Evolutionary conservation across 92 coral and sea anemone species (phyloP), one percentile per base, ranked within the genome.

Genomic region (Bergia sp.): DNA sequence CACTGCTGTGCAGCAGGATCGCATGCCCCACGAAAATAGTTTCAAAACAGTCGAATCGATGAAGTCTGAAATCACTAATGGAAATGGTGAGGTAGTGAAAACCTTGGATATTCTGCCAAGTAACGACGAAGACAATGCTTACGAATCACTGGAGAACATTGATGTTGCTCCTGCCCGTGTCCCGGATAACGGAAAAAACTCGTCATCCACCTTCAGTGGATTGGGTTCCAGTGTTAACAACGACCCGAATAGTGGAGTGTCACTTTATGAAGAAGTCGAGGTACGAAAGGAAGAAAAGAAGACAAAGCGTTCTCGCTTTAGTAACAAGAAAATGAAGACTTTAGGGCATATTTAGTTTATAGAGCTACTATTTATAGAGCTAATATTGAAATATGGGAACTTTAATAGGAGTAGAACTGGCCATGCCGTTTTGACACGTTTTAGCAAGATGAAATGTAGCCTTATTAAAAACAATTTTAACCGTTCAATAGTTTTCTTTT

Each of bases 261-360:
- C 86, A 42, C 86, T 82, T 66, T 82, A 82, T 66, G 86, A 82
- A 47, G 86, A 82, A 44, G 86, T 82, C 16, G 77, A 58, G 5
- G 86, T 82, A 5, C 76, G 86, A 82, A 82, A 82, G 61, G 86
- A 81, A 6, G 86, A 66, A 10, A 82, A 43, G 41, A 82, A 66
- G 58, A 82, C 39, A 45, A 82, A 66, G 41, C 73, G 36, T 21
- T 81, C 85, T 40, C 73, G 85, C 39, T 16, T 39, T 18, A 57
- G 73, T 57, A 36, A 37, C 12, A 39, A 10, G 15, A 82, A 82
- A 82, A 15, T 66, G 77, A 66, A 67, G 47, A 67, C 76, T 66
- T 37, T 82, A 66, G 86, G 53, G 41, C 86, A 82, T 20, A 71
- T 82, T 66, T 82, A 82, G 77, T 45, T 44, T 73, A 16, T 18